These are phyloP conservation scores for Labrus mixtus DNA, from an alignment of 2,113 vertebrate genomes.

Conservation along the genomic window DNA sequence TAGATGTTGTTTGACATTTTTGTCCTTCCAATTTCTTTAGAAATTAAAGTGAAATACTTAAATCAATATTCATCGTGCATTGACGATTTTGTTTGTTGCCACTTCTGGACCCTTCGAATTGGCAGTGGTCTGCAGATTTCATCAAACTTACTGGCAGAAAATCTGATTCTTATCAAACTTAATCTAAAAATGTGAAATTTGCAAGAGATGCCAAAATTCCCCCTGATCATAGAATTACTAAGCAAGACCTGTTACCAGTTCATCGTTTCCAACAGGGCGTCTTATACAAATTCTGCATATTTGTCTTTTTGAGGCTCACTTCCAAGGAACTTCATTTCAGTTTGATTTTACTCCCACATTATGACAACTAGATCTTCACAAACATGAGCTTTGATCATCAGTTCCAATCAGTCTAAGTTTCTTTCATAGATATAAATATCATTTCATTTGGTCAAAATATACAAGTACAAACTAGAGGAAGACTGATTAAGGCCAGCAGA, in stretches of 20 bases:
- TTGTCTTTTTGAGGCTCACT: not conserved
- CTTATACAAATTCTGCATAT: not conserved
- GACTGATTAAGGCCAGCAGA: too few species aligned
- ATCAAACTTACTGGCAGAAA: constrained; percentile 1
- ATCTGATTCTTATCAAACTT: not conserved
- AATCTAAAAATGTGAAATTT: constrained; percentile 12
- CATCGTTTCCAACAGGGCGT: not conserved
- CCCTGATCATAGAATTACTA: not conserved
- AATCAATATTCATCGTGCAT: not conserved
- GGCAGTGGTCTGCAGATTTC: not conserved
- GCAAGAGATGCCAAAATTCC: not conserved
- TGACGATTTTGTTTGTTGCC: not conserved
- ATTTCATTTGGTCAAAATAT: too few species aligned
- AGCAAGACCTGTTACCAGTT: not conserved
- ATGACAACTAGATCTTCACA: too few species aligned
- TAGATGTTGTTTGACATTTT: not conserved
- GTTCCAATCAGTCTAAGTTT: too few species aligned
- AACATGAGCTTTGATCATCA: too few species aligned
- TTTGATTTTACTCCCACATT: too few species aligned
- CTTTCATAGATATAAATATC: too few species aligned
- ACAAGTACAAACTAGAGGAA: too few species aligned
- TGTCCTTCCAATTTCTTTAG: too few species aligned
- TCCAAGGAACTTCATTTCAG: too few species aligned
- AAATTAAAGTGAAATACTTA: not conserved
- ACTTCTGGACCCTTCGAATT: not conserved